A percentile compares a stretch with the other conserved stretches of the same genome.
Evolutionary conservation across 2,113 vertebrate genomes (phyloP).

Genomic region (Arothron firmamentum): DNA sequence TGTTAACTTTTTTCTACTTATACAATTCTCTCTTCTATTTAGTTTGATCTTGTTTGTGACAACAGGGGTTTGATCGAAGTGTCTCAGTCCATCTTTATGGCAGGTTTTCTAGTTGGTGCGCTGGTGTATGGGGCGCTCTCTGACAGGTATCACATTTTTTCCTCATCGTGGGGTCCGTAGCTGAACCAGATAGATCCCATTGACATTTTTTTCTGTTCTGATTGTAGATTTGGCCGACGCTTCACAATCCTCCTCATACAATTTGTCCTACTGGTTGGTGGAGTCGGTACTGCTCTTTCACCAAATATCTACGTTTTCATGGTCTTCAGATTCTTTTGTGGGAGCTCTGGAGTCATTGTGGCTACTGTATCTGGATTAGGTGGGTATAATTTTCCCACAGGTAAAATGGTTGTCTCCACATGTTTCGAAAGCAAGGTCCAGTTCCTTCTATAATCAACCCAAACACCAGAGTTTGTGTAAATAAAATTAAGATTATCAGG

Average conservation of each 20-base stretch:
- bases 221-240: slow-evolving; percentile 80
- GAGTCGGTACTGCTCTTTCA: slow-evolving; percentile 74
- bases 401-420: too few relatives aligned
- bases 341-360: not conserved
- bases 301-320: slow-evolving; percentile 54
- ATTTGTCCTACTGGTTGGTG: slow-evolving; percentile 64
- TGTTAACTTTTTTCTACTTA: too few relatives aligned
- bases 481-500: too few relatives aligned
- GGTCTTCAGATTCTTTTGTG: slow-evolving; percentile 1
- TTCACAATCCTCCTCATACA: slow-evolving; percentile 71
- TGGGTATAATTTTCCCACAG: not conserved
- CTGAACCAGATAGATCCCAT: too few relatives aligned
- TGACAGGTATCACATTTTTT: slow-evolving; percentile 75
- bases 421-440: too few relatives aligned
- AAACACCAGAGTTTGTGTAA: too few relatives aligned
- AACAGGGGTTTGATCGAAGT: too few relatives aligned
- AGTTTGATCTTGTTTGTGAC: too few relatives aligned
- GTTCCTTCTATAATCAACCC: too few relatives aligned
- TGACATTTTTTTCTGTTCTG: not conserved
- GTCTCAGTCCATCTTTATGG: slow-evolving; percentile 82
- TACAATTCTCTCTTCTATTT: too few relatives aligned
- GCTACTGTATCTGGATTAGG: not conserved
- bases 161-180: not conserved
- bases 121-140: slow-evolving; percentile 80
- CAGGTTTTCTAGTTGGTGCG: too few relatives aligned